Base-by-base conservation (phyloP, 2,113 vertebrate genomes). In the Nansenia antarctica region DNA sequence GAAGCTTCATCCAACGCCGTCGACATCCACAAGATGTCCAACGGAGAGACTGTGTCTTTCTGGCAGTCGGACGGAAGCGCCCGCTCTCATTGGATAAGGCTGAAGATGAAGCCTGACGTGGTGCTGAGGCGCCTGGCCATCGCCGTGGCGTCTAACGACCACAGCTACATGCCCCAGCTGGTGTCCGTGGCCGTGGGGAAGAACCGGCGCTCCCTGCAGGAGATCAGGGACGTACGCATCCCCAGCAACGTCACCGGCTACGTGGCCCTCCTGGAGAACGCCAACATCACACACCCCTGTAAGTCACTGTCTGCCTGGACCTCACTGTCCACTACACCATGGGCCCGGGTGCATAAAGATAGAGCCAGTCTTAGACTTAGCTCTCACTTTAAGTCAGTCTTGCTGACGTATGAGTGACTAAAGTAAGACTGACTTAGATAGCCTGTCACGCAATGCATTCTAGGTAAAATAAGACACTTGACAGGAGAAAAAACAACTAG, bases 151-250 rank as follows among this genome's bases (percentile, higher is more conserved):
- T 93, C 96, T 5, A 95, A 88, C 0, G 98, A 99, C 92, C 97
- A 98, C 92, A 98, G 97, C 82, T 99, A 98, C 87, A 99, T 98
- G 98, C 98, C 98, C 7, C 98, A 99, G 90, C 93, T 99, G 71
- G 95, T 99, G 12, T 97, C 95, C 0, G 95, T 99, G 3, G 94
- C 96, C 0, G 95, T 98, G 70, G 98, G 98, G 3, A 96, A 95
- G 80, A 98, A 82, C 69, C 91, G 93, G 45, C 87, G 89, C 37
- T 94, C 92, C 30, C 89, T 99, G 45, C 95, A 98, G 90, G 96
- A 98, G 84, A 95, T 99, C 87, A 91, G 95, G 69, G 96, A 98
- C 1, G 93, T 98, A 82, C 96, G 96, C 82, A 96, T 99, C 89
- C 96, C 98, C 55, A 98, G 96, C 91, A 98, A 97, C 32, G 90